A percentile compares a stretch with the other conserved stretches of the same genome.
These are phyloP conservation scores for Platalea minor DNA, from an alignment of 2,797 vertebrate genomes.

Conservation along the genomic window DNA sequence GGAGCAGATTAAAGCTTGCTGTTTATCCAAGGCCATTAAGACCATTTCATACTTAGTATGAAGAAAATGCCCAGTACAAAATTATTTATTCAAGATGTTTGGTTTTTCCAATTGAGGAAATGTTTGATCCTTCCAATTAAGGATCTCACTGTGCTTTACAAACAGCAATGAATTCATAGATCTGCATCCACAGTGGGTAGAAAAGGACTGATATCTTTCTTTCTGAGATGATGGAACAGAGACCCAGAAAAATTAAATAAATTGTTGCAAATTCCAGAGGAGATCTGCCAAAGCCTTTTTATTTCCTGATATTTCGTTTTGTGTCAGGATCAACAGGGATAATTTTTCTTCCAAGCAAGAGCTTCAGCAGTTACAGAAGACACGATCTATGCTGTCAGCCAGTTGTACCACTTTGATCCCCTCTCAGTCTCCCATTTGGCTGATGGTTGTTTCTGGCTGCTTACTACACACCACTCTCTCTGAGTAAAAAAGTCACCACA, in stretches of 20 bases:
- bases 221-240: background rate
- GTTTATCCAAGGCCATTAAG: constrained; percentile 48
- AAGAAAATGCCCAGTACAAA: constrained; percentile 59
- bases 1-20: constrained; percentile 42
- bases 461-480: background rate
- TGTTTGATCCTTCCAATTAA: background rate
- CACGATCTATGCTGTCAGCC: fast-evolving
- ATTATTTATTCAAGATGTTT: constrained; percentile 55
- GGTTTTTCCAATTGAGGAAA: background rate
- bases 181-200: background rate
- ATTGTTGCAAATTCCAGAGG: background rate
- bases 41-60: constrained; percentile 43
- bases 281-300: background rate
- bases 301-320: background rate
- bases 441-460: background rate
- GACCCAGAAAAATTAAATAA: background rate
- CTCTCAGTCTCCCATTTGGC: background rate
- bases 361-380: background rate
- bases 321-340: background rate
- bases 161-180: background rate
- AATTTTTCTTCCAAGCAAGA: background rate
- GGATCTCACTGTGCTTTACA: background rate
- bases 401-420: background rate
- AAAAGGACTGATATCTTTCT: background rate
- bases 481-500: background rate